Base-by-base conservation (phyloP, 2,113 vertebrate genomes). In the Leucosticte australis region DNA sequence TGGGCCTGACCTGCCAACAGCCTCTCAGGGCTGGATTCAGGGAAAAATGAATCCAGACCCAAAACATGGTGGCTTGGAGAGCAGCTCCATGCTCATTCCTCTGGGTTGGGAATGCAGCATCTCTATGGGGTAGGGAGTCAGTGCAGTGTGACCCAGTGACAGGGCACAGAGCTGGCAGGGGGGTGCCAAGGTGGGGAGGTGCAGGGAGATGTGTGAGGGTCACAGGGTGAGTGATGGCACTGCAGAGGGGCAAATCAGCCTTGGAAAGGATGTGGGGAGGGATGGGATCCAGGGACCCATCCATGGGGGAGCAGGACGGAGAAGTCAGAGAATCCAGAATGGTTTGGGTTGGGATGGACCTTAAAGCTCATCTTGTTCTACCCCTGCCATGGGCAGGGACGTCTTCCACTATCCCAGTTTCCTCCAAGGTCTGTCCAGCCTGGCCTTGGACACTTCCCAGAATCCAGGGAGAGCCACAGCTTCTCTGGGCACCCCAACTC, bases 1-100 rank as follows among this genome's bases (percentile, higher is more conserved):
- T 9, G n/a, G 80, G 28, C 13, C 69, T 92, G 92, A 94, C 94
- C 95, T 95, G 96, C 91, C 96, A 96, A 77, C n/a, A 67, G 50
- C 79, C 63, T 88, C 88, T 59, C 33, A 21, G 79, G 19, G 15
- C 79, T 83, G 79, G 6, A 6, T 23, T 12, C 17, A n/a, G 19
- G 37, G 44, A 13, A 17, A 28, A 70, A 52, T 49, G 33, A 52
- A 56, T 28, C 37, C 49, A 62, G 44, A 63, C 17, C n/a, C 10
- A 59, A 44, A 24, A 1, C 59, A 27, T 0, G 30, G 64, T 55
- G 77, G 9, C 24, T 52, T 71, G 74, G 87, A 82, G 60, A 49
- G 81, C 33, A 37, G 46, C 57, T 41, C 64, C 3, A 0, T n/a
- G 33, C 65, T 75, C 49, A 14, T 21, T 11, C 11, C 50, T 80